phyloP scores from a whole-genome alignment of 2,113 vertebrate genomes.

The Seriola quinqueradiata region DNA sequence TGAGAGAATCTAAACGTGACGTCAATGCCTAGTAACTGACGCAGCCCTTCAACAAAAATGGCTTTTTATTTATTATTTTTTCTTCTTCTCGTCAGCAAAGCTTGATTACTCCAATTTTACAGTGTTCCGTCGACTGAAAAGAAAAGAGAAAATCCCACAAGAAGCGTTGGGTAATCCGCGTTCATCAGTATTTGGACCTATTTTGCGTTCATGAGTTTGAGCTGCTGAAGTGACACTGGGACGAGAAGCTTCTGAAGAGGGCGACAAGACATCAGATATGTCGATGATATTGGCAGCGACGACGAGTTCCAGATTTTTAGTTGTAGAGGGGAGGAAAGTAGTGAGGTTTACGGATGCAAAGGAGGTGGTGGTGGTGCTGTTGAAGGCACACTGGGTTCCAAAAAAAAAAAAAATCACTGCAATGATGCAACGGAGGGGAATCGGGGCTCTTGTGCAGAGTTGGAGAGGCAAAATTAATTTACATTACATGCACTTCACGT shows the following conservation, averaged over 20 bases:
- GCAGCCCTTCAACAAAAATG: constrained; percentile 89
- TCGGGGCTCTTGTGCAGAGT: constrained; percentile 84
- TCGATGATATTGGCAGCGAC: constrained; percentile 61
- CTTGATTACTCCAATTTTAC: constrained; percentile 88
- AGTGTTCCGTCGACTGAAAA: constrained; percentile 64
- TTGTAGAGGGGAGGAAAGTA: constrained; percentile 64
- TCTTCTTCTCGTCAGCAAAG: constrained; percentile 86
- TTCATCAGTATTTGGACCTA: constrained; percentile 60
- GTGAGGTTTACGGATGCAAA: constrained; percentile 78
- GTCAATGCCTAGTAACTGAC: constrained; percentile 88
- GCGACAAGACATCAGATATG: constrained; percentile 67
- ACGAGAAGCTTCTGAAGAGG: constrained; percentile 69
- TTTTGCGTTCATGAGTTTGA: constrained; percentile 73
- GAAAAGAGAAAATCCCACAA: constrained; percentile 35
- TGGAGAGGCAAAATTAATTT: constrained; percentile 86
- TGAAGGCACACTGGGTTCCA: constrained; percentile 72
- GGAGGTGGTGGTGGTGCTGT: constrained; percentile 58
- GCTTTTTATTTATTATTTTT: constrained; percentile 83
- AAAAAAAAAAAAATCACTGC: constrained; percentile 82
- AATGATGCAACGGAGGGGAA: constrained; percentile 87
- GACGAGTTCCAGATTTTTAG: constrained; percentile 54
- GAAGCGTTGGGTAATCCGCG: constrained; percentile 44
- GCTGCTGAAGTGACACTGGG: constrained; percentile 75
- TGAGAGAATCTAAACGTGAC: constrained; percentile 92
- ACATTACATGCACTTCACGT: constrained; percentile 91